phyloP scores from a whole-genome alignment of 2,888 invertebrate species.

The Meta bourneti region DNA sequence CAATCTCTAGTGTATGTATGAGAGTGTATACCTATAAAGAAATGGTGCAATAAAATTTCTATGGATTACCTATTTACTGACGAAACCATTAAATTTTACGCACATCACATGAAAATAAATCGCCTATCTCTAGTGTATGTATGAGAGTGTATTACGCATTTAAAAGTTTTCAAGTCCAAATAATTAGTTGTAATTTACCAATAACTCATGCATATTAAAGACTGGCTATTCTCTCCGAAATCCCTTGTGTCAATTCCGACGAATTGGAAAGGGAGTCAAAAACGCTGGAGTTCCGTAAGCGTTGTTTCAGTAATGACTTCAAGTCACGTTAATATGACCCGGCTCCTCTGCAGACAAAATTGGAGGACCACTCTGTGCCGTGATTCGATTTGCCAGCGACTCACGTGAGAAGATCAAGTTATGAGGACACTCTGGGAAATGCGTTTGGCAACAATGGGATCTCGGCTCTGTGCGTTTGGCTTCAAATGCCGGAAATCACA shows the following conservation, averaged over 20 bases:
- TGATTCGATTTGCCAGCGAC: conserved; percentile 2
- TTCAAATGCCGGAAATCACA: background rate
- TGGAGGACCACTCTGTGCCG: conserved; percentile 36
- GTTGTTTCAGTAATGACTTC: conserved; percentile 9
- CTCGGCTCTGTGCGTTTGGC: too few relatives aligned
- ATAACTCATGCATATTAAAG: too few relatives aligned
- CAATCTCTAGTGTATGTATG: too few relatives aligned
- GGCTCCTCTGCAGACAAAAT: conserved; percentile 30
- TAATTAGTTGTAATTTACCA: too few relatives aligned
- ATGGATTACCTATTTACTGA: too few relatives aligned
- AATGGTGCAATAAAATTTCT: too few relatives aligned
- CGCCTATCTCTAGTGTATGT: too few relatives aligned
- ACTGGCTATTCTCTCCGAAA: background rate
- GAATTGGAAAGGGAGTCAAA: conserved; percentile 10
- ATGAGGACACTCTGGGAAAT: background rate
- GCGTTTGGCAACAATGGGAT: background rate
- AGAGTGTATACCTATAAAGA: too few relatives aligned
- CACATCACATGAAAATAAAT: too few relatives aligned
- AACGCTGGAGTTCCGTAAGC: conserved; percentile 18
- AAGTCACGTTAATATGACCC: conserved; percentile 42
- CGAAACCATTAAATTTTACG: too few relatives aligned
- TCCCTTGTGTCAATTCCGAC: conserved; percentile 38
- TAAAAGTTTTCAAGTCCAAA: too few relatives aligned
- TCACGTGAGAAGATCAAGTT: conserved; percentile 9
- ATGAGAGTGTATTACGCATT: too few relatives aligned